Evolutionary conservation across 2,113 vertebrate species (phyloP), one percentile per base, ranked within the genome.

Genomic region (Sander lucioperca): DNA sequence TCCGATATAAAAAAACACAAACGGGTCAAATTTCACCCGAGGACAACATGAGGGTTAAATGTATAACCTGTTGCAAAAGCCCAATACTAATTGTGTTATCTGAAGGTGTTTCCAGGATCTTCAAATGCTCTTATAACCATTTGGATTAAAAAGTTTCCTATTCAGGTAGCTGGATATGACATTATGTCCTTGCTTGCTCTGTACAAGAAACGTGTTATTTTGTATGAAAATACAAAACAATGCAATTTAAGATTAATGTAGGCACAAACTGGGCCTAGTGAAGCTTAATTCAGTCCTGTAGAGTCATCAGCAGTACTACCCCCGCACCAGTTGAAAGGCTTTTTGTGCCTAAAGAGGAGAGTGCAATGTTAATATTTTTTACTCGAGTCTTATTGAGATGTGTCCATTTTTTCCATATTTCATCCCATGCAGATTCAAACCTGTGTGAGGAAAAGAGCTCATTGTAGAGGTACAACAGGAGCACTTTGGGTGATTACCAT

Each of bases 331-430:
- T 25, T 65, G 30, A 82, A 82, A 50, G 81, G 72, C 75, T 77
- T 77, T 70, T 80, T 65, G 88, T 90, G 90, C 91, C 93, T 90
- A 65, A 82, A 80, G 74, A 90, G 77, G 74, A 85, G 73, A 51
- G 75, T 89, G 89, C 82, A 84, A 83, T 89, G 65, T 78, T 33
- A 3, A 57, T 72, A 4, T 82, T 86, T 82, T 86, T 51, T 74
- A 80, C 79, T 89, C 62, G 6, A 92, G 90, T 94, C 89, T 94
- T 94, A 92, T 51, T 66, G 65, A 85, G 57, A 84, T 85, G 59
- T 89, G 47, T 81, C 58, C 33, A 11, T 68, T 73, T 68, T 73
- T 54, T 65, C 8, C 33, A 21, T 4, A 16, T 16, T 66, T 85
- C 50, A 76, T 39, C 77, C 65, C 43, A 9, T 36, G 30, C 67